phyloP scores from a whole-genome alignment of 1,140 invertebrate genomes.

The Brevipalpus yothersi region DNA sequence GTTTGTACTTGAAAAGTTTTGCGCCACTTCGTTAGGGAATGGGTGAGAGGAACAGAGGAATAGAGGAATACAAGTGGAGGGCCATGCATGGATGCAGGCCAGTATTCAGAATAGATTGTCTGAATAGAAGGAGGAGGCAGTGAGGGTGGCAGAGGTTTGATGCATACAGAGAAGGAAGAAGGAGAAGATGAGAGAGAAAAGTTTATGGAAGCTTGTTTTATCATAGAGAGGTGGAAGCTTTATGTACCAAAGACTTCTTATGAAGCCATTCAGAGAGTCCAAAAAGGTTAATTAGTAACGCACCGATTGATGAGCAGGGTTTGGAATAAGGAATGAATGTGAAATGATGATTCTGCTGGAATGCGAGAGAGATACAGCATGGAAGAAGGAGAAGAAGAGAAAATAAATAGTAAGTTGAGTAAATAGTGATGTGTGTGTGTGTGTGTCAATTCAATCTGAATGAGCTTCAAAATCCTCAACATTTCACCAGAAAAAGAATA shows the following conservation, averaged over 20 bases:
- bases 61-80: not conserved
- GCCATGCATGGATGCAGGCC: no score
- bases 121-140: not conserved
- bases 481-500: not conserved
- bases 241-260: not conserved
- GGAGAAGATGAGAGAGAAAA: not conserved
- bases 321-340: no score
- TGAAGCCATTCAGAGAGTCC: no score
- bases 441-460: not conserved
- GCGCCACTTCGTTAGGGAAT: not conserved
- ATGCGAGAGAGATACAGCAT: no score
- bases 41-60: not conserved
- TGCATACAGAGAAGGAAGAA: not conserved
- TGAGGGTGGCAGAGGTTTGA: not conserved
- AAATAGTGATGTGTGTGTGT: not conserved
- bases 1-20: not conserved
- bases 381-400: no score
- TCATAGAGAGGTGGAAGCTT: no score
- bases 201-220: no score
- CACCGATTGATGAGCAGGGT: no score
- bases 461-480: not conserved
- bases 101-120: no score
- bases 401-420: no score
- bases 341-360: no score
- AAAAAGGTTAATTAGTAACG: no score